These are phyloP conservation scores for Melanocharis versteri DNA, from an alignment of 2,113 vertebrate species.

Conservation along the genomic window DNA sequence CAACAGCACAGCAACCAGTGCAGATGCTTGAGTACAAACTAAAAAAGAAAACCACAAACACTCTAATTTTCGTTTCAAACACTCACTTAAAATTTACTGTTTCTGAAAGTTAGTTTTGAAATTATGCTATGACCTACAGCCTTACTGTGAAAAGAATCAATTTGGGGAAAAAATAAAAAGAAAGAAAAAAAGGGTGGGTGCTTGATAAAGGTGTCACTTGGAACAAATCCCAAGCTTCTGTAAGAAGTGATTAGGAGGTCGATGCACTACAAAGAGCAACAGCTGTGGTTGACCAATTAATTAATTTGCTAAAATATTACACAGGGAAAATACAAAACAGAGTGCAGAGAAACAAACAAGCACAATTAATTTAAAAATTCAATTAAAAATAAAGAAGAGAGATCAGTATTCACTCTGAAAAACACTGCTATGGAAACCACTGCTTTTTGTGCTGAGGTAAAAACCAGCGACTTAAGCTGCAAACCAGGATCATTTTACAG, in stretches of 20 bases:
- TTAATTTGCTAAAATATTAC: neutral
- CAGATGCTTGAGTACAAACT: neutral
- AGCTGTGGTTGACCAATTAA: neutral
- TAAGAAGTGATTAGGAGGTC: neutral
- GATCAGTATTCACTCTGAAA: neutral
- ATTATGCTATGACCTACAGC: neutral
- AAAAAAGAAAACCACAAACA: neutral
- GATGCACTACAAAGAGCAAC: neutral
- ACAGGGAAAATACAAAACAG: neutral
- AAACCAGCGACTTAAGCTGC: neutral
- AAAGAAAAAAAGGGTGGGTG: neutral
- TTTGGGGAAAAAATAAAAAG: neutral
- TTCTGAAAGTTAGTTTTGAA: neutral
- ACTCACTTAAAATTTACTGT: neutral
- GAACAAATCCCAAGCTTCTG: neutral
- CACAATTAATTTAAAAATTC: neutral
- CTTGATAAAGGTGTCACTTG: neutral
- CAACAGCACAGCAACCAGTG: neutral
- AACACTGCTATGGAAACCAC: neutral
- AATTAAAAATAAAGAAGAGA: neutral
- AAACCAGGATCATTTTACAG: neutral
- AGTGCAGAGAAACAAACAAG: neutral
- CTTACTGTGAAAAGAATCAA: neutral
- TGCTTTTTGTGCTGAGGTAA: neutral
- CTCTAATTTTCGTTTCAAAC: neutral